These are phyloP conservation scores for Oxycera nigricornis DNA, from an alignment of 2,888 invertebrate genomes.

Conservation along the genomic window DNA sequence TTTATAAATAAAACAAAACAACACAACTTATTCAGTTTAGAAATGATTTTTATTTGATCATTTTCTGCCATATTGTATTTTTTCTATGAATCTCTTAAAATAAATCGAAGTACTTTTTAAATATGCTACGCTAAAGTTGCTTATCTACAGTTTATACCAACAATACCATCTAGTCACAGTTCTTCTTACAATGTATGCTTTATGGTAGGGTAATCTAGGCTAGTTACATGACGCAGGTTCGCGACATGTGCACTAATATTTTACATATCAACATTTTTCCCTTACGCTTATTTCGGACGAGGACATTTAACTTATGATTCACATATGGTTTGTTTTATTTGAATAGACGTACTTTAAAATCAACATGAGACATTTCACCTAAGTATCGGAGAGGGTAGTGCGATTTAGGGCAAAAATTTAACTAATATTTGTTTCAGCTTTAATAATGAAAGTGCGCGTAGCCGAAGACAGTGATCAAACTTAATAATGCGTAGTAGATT, in stretches of 20 bases:
- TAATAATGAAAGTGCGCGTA: no score
- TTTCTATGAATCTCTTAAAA: neutral
- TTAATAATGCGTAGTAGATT: no score
- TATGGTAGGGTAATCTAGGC: no score
- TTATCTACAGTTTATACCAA: neutral
- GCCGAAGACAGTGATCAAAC: no score
- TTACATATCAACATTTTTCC: neutral
- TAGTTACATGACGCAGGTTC: neutral
- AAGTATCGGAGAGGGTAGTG: no score
- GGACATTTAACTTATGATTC: no score
- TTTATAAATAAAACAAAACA: constrained; percentile 49
- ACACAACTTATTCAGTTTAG: constrained; percentile 49
- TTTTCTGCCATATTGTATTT: constrained; percentile 37
- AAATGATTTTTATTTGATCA: constrained; percentile 45
- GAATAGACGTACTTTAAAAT: no score
- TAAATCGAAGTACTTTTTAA: neutral
- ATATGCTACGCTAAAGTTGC: neutral
- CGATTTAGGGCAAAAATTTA: no score
- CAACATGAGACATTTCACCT: no score
- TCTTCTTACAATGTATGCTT: neutral
- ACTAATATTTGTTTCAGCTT: no score
- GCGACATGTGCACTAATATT: neutral
- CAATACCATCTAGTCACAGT: neutral
- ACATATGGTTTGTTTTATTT: no score
- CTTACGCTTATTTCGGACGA: no score